These are phyloP conservation scores for Xenus cinereus DNA, from an alignment of 2,113 vertebrate species.

Conservation along the genomic window DNA sequence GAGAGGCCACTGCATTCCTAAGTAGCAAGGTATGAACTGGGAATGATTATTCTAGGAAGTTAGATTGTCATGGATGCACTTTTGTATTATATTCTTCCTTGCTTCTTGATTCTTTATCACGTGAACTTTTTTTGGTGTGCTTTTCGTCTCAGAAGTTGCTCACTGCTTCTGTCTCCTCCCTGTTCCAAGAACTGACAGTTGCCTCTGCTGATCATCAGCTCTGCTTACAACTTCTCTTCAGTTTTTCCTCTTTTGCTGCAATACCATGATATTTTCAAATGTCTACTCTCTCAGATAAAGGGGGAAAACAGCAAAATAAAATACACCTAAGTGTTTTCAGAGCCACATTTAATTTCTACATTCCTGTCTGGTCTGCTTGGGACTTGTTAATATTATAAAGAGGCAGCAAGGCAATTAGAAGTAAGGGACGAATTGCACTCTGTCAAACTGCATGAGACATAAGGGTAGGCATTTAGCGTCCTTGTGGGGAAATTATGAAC, in stretches of 20 bases:
- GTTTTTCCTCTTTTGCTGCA: neutral
- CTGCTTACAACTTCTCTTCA: neutral
- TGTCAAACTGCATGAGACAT: neutral
- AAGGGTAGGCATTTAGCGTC: neutral
- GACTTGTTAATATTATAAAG: constrained; percentile 13
- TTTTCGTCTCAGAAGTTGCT: neutral
- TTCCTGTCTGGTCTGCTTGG: neutral
- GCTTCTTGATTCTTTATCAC: neutral
- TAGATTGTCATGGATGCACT: neutral
- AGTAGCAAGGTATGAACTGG: neutral
- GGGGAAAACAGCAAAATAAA: neutral
- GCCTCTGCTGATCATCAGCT: neutral
- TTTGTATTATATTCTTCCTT: neutral
- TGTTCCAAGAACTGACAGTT: neutral
- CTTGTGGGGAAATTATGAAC: neutral
- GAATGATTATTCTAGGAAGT: neutral
- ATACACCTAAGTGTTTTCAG: neutral
- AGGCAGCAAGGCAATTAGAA: neutral
- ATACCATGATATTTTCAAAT: neutral
- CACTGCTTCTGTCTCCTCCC: neutral
- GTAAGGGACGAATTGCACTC: neutral
- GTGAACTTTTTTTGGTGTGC: neutral
- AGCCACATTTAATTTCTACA: neutral
- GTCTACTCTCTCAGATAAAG: neutral
- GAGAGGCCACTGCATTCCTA: neutral